These are phyloP conservation scores for Patiria miniata DNA, from an alignment of 35 echinoderm and acorn worm genomes.

Conservation along the genomic window DNA sequence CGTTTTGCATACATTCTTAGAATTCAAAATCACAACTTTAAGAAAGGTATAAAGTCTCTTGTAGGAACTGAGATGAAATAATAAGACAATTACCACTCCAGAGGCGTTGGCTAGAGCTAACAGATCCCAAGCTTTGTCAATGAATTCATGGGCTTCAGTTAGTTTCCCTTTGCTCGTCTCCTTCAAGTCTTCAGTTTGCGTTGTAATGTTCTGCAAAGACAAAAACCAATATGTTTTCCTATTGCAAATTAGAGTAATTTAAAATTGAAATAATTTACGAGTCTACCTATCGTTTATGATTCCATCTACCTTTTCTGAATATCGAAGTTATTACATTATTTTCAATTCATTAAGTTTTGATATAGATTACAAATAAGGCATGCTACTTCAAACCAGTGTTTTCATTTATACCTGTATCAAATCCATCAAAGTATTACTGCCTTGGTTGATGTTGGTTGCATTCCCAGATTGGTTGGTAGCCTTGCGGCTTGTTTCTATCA, in stretches of 20 bases:
- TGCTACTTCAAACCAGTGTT: no score
- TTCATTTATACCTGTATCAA: not conserved
- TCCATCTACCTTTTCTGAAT: no score
- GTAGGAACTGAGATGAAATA: not conserved
- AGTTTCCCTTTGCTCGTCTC: not conserved
- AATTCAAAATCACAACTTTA: no score
- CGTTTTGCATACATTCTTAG: no score
- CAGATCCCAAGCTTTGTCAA: not conserved
- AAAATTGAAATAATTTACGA: no score
- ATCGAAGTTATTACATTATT: no score
- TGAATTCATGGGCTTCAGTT: not conserved
- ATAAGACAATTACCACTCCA: not conserved
- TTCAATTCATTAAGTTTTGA: no score
- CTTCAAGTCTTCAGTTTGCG: not conserved
- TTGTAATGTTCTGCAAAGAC: conserved; percentile 2
- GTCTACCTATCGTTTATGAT: no score
- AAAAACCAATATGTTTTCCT: not conserved
- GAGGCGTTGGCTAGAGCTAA: not conserved
- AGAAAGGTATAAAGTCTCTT: no score
- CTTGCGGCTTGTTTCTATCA: not conserved
- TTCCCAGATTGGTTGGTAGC: not conserved
- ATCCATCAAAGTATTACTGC: not conserved
- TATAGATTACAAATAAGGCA: no score
- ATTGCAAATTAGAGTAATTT: no score
- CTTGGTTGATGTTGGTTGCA: not conserved